Percentiles rank a stretch among this genome's conserved stretches.
Conservation (phyloP, 2,797 vertebrate genomes). For the Neosilurus mollespiculum region DNA sequence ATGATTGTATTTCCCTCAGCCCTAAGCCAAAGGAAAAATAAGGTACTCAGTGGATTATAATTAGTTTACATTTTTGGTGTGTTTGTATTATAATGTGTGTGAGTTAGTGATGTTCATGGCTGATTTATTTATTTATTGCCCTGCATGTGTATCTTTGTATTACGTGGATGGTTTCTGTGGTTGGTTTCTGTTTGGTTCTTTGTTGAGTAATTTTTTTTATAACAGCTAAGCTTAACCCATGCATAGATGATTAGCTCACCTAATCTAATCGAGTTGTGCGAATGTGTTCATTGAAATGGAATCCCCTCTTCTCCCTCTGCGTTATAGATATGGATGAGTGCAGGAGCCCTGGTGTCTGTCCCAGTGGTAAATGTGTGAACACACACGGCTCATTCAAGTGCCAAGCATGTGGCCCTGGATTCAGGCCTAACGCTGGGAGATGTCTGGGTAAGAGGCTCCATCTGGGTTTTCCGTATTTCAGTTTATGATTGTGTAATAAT, state of each 20-base stretch:
- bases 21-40: slow-evolving; percentile 60
- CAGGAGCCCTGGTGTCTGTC: slow-evolving; percentile 68
- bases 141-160: slow-evolving; percentile 15
- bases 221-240: slow-evolving; percentile 5
- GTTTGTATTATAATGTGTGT: slow-evolving; percentile 35
- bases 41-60: slow-evolving; percentile 33
- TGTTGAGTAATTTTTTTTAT: not conserved
- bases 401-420: slow-evolving; percentile 70
- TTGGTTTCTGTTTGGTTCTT: slow-evolving; percentile 12
- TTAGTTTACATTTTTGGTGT: slow-evolving; percentile 34
- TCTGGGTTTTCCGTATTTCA: slow-evolving; percentile 57
- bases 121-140: not conserved
- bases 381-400: slow-evolving; percentile 74
- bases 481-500: slow-evolving; percentile 58
- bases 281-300: slow-evolving; percentile 47
- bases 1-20: slow-evolving; percentile 54
- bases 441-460: slow-evolving; percentile 73
- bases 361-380: slow-evolving; percentile 70
- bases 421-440: slow-evolving; percentile 65
- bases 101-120: slow-evolving; percentile 22
- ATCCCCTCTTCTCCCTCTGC: slow-evolving; percentile 28
- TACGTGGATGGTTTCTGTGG: slow-evolving; percentile 7
- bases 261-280: slow-evolving; percentile 20
- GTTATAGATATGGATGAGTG: slow-evolving; percentile 76
- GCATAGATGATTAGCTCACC: slow-evolving; percentile 9